Percentiles rank a stretch among this genome's conserved stretches.
phyloP scores from a whole-genome alignment of 2,888 invertebrate genomes.

The Ceriagrion tenellum region DNA sequence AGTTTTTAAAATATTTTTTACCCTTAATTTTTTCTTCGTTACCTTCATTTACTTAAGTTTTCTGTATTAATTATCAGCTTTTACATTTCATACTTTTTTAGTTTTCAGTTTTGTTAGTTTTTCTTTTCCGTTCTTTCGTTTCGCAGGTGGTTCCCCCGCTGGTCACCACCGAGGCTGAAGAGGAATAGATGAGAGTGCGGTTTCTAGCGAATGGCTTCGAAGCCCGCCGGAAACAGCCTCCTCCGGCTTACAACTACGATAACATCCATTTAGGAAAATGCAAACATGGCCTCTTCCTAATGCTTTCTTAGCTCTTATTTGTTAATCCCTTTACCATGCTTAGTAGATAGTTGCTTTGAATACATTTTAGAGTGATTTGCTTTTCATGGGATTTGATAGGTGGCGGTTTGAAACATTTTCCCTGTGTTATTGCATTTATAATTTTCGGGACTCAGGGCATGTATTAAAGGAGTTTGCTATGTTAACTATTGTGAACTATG shows the following conservation, averaged over 20 bases:
- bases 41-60: not conserved
- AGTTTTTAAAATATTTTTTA: too few relatives aligned
- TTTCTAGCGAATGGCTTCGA: not conserved
- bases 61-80: not conserved
- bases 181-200: not conserved
- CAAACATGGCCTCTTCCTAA: too few relatives aligned
- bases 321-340: too few relatives aligned
- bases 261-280: not conserved
- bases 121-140: slow-evolving; percentile 53
- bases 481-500: too few relatives aligned
- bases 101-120: slow-evolving; percentile 31
- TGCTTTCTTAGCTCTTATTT: too few relatives aligned
- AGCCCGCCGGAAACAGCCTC: not conserved
- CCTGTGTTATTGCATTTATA: too few relatives aligned
- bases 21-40: not conserved
- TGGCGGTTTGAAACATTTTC: too few relatives aligned
- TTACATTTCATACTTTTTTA: not conserved
- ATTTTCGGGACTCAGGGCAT: too few relatives aligned
- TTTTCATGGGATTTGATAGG: too few relatives aligned
- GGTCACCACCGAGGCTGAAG: slow-evolving; percentile 51
- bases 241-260: not conserved
- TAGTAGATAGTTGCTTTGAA: too few relatives aligned
- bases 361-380: too few relatives aligned
- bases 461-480: too few relatives aligned
- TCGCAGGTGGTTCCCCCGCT: slow-evolving; percentile 53